Base-by-base conservation (phyloP, 2,113 vertebrate species). In the Sinocyclocheilus anophthalmus region DNA sequence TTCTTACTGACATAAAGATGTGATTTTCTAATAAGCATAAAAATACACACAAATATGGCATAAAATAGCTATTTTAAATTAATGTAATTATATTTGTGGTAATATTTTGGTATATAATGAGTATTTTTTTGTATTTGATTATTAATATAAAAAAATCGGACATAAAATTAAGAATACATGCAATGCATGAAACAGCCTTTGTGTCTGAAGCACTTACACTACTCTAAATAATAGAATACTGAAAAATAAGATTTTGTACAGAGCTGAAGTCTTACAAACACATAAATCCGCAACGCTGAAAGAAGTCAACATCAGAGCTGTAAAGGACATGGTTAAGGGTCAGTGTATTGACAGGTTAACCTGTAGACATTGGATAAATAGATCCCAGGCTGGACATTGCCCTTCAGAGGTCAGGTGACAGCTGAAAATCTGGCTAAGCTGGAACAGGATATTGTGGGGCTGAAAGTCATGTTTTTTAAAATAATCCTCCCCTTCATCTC, bases 311-410 rank as follows among this genome's bases (percentile, higher is more conserved):
- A 39, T 13, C 33, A 24, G 76, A 18, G 16, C 22, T 53, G 39
- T 69, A 83, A 69, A n/a, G 26, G 65, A 37, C 65, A 53, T 70
- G 57, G 57, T 85, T 80, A 69, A 69, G 45, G 57, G 22, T 84
- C 39, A 65, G 33, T 79, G 75, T 30, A 33, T 48, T 75, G 85
- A 67, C 48, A 82, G 72, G 33, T 70, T 63, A 37, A 57, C 85
- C 70, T 86, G 33, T 42, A 63, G 72, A 78, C 57, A 3, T 78
- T 39, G 59, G 78, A 89, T 85, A 87, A 87, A 72, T 69, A 83
- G 76, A 9, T 26, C 39, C 76, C 57, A n/a, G 53, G 48, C 48
- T 57, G 48, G 9, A 76, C 16, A 1, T 53, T 24, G 20, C 39
- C 39, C 72, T n/a, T 55, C 8, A 84, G 48, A 77, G 59, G 59